Evolutionary conservation across 2,888 invertebrate species (phyloP).

Genomic region (Ceratothoa steindachneri): DNA sequence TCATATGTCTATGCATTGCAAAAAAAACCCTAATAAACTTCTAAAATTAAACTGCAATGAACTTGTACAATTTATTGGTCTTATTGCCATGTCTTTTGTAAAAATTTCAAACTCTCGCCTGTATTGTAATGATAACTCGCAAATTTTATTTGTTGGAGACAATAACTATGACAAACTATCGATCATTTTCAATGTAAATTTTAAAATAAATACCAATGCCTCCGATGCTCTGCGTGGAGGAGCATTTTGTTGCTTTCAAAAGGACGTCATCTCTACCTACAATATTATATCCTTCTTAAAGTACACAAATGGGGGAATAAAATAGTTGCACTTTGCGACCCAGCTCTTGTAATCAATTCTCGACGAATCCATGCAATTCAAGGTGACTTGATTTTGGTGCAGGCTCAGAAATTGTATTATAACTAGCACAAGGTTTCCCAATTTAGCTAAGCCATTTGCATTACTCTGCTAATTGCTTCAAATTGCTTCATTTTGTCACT

Average conservation of each 20-base stretch:
- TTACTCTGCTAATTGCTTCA: not conserved
- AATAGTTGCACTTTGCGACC: not conserved
- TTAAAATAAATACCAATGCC: conserved; percentile 53
- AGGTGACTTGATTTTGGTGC: not conserved
- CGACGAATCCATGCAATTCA: not conserved
- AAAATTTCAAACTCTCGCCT: conserved; percentile 18
- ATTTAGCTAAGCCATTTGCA: not conserved
- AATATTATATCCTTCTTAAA: not conserved
- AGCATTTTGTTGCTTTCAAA: too few relatives aligned
- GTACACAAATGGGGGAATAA: not conserved
- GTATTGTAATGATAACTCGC: conserved; percentile 11
- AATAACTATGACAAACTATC: conserved; percentile 49
- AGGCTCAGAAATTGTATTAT: not conserved
- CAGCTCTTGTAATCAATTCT: not conserved
- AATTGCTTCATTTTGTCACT: not conserved
- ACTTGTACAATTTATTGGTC: not conserved
- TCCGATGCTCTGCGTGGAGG: conserved; percentile 19
- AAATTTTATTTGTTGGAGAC: conserved; percentile 2
- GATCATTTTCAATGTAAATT: conserved; percentile 46
- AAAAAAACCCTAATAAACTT: not conserved
- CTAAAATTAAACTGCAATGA: not conserved
- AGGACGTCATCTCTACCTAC: not conserved
- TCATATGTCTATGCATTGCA: not conserved
- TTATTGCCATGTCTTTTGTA: conserved; percentile 18
- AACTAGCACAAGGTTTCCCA: conserved; percentile 8